Evolutionary conservation across 2,797 vertebrate genomes (phyloP).

Genomic region (Sphaeramia orbicularis): DNA sequence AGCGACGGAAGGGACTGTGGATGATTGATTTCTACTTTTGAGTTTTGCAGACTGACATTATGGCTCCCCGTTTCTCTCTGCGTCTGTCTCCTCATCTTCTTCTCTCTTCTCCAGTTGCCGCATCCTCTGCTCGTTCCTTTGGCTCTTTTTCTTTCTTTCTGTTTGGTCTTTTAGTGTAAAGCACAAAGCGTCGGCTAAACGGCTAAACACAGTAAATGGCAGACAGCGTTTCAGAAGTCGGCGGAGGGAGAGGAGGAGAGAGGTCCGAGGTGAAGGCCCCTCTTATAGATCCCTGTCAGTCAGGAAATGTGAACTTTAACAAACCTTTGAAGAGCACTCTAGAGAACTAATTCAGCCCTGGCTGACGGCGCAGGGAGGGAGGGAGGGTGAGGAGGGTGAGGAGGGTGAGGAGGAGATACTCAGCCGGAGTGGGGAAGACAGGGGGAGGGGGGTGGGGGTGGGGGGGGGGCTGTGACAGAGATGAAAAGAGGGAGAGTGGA

Average conservation of each 20-base stretch:
- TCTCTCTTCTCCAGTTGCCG: conserved; percentile 53
- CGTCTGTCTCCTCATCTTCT: too few relatives aligned
- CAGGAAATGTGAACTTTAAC: conserved; percentile 86
- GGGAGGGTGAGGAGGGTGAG: conserved; percentile 36
- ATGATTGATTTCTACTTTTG: conserved; percentile 71
- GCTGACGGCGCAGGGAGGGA: conserved; percentile 72
- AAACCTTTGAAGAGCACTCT: conserved; percentile 86
- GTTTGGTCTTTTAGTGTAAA: conserved; percentile 68
- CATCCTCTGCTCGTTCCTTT: conserved; percentile 29
- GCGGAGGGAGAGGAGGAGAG: conserved; percentile 64
- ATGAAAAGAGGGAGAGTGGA: conserved; percentile 51
- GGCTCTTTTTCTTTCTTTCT: conserved; percentile 35
- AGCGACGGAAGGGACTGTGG: conserved; percentile 31
- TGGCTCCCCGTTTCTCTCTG: conserved; percentile 45
- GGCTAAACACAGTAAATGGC: conserved; percentile 80
- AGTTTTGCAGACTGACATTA: conserved; percentile 67
- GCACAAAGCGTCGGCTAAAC: conserved; percentile 75
- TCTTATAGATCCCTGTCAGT: conserved; percentile 86
- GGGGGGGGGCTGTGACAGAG: conserved; percentile 59
- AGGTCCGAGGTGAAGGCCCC: conserved; percentile 76
- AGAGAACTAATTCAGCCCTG: conserved; percentile 84
- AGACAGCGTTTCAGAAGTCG: conserved; percentile 74
- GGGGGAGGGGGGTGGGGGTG: conserved; percentile 42
- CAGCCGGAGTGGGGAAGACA: conserved; percentile 26
- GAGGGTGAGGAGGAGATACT: conserved; percentile 50